Conservation (phyloP, 1,140 invertebrate genomes). For the Armadillidium nasatum region DNA sequence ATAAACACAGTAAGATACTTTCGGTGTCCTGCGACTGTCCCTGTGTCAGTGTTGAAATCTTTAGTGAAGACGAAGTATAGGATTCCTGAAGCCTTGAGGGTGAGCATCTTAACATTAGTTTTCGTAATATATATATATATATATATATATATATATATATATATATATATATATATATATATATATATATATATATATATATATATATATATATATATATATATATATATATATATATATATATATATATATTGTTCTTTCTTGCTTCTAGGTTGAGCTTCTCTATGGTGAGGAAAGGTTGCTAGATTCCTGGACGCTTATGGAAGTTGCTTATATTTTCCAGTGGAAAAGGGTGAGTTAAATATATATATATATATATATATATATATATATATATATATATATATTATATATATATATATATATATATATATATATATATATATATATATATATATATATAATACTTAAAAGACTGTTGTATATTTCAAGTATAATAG, state of each 20-base stretch:
- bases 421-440: too few species aligned
- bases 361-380: too few species aligned
- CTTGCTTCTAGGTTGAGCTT: conserved; percentile 61
- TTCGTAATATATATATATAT: too few species aligned
- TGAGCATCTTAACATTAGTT: conserved; percentile 17
- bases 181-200: conserved; percentile 21
- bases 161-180: conserved; percentile 18
- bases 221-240: conserved; percentile 19
- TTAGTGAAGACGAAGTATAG: conserved; percentile 40
- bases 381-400: too few species aligned
- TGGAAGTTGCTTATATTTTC: conserved; percentile 93
- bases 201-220: conserved; percentile 19
- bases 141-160: background rate
- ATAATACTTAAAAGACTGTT: too few species aligned
- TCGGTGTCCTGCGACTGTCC: conserved; percentile 40
- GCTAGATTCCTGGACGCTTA: conserved; percentile 80
- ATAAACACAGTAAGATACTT: conserved; percentile 32
- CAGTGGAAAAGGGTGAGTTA: conserved; percentile 72
- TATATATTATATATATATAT: too few species aligned
- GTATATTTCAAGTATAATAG: too few species aligned
- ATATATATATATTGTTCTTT: conserved; percentile 3
- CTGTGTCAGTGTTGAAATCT: conserved; percentile 36
- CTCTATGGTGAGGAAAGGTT: conserved; percentile 76
- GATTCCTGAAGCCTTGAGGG: conserved; percentile 36
- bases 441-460: too few species aligned